Conservation (phyloP, 1,140 invertebrate genomes). For the Drosophila neocordata region DNA sequence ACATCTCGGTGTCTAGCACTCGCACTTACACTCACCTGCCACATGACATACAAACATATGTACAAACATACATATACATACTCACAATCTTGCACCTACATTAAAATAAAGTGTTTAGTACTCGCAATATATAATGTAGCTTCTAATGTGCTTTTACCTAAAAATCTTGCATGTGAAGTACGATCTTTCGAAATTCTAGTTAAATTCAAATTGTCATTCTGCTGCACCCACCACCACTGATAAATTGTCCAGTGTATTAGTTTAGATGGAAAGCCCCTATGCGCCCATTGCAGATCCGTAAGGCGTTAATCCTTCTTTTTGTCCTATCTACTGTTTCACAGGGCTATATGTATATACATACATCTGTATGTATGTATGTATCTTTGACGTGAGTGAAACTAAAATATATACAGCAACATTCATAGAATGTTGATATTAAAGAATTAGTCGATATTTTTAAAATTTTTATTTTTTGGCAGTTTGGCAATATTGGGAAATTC, state of each 20-base stretch:
- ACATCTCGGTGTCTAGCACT: conserved; percentile 1
- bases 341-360: neutral
- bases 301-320: too few species aligned
- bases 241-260: neutral
- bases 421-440: neutral
- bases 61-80: neutral
- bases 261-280: neutral
- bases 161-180: neutral
- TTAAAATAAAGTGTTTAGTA: neutral
- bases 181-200: neutral
- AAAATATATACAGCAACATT: neutral
- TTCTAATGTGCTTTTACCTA: neutral
- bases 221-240: neutral
- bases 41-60: neutral
- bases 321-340: too few species aligned
- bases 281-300: too few species aligned
- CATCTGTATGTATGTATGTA: neutral
- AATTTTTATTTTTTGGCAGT: neutral
- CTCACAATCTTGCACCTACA: neutral
- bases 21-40: neutral
- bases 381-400: neutral
- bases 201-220: neutral
- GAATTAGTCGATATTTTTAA: neutral
- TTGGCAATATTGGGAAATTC: neutral
- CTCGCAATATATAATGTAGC: neutral